Evolutionary conservation across 2,113 vertebrate genomes (phyloP).

Genomic region (Buteo buteo): DNA sequence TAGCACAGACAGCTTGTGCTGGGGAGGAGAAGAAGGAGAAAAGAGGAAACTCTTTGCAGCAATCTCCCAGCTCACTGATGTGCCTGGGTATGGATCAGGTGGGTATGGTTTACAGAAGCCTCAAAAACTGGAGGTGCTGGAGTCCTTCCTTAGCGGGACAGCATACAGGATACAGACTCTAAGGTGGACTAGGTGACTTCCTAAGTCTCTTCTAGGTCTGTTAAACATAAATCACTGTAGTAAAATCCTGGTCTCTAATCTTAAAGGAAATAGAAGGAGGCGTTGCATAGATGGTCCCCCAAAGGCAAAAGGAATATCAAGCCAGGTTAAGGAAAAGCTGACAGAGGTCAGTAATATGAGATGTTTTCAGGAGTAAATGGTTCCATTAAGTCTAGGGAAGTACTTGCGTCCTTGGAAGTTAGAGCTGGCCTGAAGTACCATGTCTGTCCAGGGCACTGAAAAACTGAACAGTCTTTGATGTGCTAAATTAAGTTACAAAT

Average conservation of each 20-base stretch:
- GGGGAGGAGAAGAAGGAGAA: background rate
- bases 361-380: background rate
- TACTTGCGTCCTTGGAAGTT: background rate
- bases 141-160: background rate
- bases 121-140: background rate
- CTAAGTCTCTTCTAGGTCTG: background rate
- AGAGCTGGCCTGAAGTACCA: background rate
- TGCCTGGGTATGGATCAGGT: background rate
- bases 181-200: background rate
- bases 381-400: background rate
- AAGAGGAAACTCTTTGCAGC: background rate
- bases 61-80: background rate
- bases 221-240: background rate
- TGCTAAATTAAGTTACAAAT: background rate
- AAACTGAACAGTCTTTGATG: background rate
- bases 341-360: background rate
- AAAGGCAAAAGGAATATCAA: background rate
- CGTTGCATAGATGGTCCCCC: rapidly evolving
- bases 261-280: background rate
- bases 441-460: background rate
- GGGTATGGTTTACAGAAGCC: background rate
- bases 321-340: background rate
- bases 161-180: rapidly evolving
- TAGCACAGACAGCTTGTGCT: background rate
- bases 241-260: background rate